These are phyloP conservation scores for Osedax frankpressi DNA, from an alignment of 2,888 invertebrate genomes.

Conservation along the genomic window DNA sequence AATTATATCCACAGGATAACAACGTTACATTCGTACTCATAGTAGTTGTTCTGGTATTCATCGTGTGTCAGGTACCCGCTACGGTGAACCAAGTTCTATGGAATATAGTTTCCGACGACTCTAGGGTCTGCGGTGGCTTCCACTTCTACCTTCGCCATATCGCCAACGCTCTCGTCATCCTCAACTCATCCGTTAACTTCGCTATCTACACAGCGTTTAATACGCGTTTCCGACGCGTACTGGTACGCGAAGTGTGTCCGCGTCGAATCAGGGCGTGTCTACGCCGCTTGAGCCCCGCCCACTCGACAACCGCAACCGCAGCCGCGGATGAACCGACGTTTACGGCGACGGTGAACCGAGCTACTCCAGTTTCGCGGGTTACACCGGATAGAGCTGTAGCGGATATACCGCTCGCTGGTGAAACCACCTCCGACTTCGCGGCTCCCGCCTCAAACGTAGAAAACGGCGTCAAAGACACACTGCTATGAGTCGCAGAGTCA, in stretches of 20 bases:
- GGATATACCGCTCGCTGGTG: neutral
- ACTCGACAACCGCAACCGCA: neutral
- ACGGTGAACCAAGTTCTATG: constrained; percentile 29
- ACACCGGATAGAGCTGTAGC: neutral
- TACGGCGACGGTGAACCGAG: neutral
- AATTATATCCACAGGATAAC: constrained; percentile 29
- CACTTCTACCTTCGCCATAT: constrained; percentile 28
- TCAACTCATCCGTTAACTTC: constrained; percentile 29
- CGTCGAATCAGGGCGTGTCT: neutral
- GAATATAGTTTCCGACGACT: constrained; percentile 24
- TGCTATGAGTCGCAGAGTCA: neutral
- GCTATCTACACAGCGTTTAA: constrained; percentile 29
- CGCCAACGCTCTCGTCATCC: constrained; percentile 27
- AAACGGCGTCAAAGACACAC: neutral
- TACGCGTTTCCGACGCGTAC: constrained; percentile 27
- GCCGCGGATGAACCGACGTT: neutral
- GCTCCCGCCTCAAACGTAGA: too few species aligned
- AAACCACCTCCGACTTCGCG: too few species aligned
- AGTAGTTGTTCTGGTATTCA: constrained; percentile 28
- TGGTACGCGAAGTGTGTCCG: constrained; percentile 20
- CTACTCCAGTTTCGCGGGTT: neutral
- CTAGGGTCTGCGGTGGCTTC: constrained; percentile 27
- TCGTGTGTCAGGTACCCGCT: constrained; percentile 27
- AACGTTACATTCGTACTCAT: constrained; percentile 30
- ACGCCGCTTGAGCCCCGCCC: neutral